Conservation (phyloP, 2,888 invertebrate species). For the Spodoptera exigua region DNA sequence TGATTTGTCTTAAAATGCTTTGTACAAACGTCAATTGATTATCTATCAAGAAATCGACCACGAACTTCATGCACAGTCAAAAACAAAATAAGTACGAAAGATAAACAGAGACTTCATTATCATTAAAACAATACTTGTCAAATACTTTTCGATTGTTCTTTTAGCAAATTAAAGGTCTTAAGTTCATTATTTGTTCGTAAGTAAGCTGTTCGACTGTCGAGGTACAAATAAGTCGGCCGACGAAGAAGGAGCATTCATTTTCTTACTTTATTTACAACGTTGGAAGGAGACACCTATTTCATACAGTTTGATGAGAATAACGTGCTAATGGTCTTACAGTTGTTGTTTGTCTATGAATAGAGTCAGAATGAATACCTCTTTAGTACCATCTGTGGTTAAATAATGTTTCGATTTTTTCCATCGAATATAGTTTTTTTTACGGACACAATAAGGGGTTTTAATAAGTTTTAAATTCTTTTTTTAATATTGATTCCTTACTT, state of each 20-base stretch:
- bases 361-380: too few species aligned
- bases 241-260: conserved; percentile 20
- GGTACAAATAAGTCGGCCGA: conserved; percentile 32
- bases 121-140: not conserved
- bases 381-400: too few species aligned
- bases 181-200: conserved; percentile 38
- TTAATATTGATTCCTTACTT: too few species aligned
- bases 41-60: too few species aligned
- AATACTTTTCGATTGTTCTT: conserved; percentile 7
- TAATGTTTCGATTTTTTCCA: too few species aligned
- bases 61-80: too few species aligned
- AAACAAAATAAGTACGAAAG: not conserved
- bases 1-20: too few species aligned
- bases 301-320: conserved; percentile 29
- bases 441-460: too few species aligned
- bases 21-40: too few species aligned
- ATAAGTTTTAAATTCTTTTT: too few species aligned
- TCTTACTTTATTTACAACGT: conserved; percentile 36
- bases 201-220: conserved; percentile 30
- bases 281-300: conserved; percentile 22
- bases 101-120: conserved; percentile 3
- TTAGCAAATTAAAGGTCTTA: conserved; percentile 19
- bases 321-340: conserved; percentile 11
- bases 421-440: too few species aligned
- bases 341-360: not conserved